A percentile compares a stretch with the other conserved stretches of the same genome.
Evolutionary conservation across 1,140 invertebrate species (phyloP).

Genomic region (Ceratosolen solmsi): DNA sequence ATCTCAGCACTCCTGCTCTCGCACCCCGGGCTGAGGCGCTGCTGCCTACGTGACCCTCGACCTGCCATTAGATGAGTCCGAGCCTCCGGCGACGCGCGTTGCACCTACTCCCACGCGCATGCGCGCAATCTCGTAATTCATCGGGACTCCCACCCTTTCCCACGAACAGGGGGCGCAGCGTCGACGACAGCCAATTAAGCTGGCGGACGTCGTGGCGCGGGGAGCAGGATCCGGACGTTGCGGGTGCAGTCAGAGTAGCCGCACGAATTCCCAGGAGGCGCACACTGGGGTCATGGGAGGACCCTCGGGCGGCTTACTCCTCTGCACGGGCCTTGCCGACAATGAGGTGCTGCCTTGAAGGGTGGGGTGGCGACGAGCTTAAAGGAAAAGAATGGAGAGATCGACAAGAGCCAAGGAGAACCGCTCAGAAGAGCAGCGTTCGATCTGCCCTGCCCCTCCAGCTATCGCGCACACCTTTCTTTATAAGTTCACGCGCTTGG

Average conservation of each 20-base stretch:
- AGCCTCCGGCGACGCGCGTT: constrained; percentile 66
- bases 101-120: constrained; percentile 50
- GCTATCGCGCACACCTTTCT: constrained; percentile 4
- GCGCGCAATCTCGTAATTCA: constrained; percentile 50
- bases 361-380: not conserved
- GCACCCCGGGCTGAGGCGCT: constrained; percentile 62
- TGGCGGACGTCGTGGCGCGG: constrained; percentile 16
- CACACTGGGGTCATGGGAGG: constrained; percentile 72
- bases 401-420: constrained; percentile 35
- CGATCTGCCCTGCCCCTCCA: not conserved
- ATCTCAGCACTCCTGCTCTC: constrained; percentile 30
- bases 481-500: constrained; percentile 7
- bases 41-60: constrained; percentile 65
- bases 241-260: constrained; percentile 30
- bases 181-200: constrained; percentile 64
- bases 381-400: not conserved
- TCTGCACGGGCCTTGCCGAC: constrained; percentile 33
- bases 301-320: constrained; percentile 70
- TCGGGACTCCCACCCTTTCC: constrained; percentile 42
- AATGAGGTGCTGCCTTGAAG: not conserved
- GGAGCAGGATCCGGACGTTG: constrained; percentile 50
- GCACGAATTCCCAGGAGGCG: constrained; percentile 67
- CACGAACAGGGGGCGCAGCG: constrained; percentile 40
- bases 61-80: constrained; percentile 71
- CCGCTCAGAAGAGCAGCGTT: not conserved